A percentile compares a stretch with the other conserved stretches of the same genome.
phyloP scores from a whole-genome alignment of 2,797 vertebrate genomes.

The Periophthalmus magnuspinnatus region DNA sequence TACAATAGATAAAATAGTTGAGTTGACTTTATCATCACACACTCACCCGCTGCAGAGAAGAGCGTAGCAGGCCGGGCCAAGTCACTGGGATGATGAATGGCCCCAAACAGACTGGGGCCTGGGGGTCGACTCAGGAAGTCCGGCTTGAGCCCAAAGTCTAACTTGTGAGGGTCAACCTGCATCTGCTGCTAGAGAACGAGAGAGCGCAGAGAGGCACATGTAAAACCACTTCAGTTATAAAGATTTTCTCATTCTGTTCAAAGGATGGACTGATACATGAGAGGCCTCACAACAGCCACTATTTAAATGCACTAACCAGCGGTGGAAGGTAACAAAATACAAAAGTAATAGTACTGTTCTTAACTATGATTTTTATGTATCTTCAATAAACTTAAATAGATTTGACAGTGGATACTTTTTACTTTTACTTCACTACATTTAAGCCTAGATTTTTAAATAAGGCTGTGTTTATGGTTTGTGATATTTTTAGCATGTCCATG shows the following conservation, averaged over 20 bases:
- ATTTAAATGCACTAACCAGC: background rate
- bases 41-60: slow-evolving; percentile 92
- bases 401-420: too few relatives aligned
- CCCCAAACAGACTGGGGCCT: slow-evolving; percentile 91
- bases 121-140: slow-evolving; percentile 95
- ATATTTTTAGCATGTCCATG: too few relatives aligned
- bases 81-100: slow-evolving; percentile 94
- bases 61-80: slow-evolving; percentile 93
- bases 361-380: too few relatives aligned
- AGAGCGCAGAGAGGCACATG: slow-evolving; percentile 52
- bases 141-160: slow-evolving; percentile 97
- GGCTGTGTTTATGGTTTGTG: too few relatives aligned
- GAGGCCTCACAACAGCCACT: background rate
- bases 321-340: too few relatives aligned
- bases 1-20: too few relatives aligned
- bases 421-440: too few relatives aligned
- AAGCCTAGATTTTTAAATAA: too few relatives aligned
- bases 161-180: slow-evolving; percentile 97
- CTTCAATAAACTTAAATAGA: too few relatives aligned
- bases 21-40: background rate
- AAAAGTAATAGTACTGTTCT: too few relatives aligned
- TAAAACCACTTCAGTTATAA: slow-evolving; percentile 31
- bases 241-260: background rate
- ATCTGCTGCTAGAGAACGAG: slow-evolving; percentile 92
- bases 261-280: background rate